These are phyloP conservation scores for Butastur rufipennis DNA, from an alignment of 2,113 vertebrate species.

Conservation along the genomic window DNA sequence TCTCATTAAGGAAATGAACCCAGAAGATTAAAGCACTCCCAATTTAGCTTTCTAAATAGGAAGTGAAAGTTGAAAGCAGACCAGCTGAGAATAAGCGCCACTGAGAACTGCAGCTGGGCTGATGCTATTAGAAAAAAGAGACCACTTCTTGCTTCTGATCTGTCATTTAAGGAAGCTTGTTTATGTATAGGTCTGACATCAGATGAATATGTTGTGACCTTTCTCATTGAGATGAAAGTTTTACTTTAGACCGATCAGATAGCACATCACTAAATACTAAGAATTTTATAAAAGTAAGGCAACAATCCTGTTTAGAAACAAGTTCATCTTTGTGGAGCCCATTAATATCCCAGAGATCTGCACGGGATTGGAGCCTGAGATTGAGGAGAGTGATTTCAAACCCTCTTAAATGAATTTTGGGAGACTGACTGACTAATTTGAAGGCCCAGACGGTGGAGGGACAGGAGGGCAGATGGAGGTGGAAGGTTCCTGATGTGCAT, in stretches of 20 bases:
- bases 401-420: neutral
- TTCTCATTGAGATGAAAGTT: conserved; percentile 53
- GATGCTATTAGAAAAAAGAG: conserved; percentile 44
- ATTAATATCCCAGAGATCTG: neutral
- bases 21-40: conserved; percentile 54
- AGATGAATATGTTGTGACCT: conserved; percentile 36
- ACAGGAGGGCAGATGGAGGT: neutral
- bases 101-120: conserved; percentile 55
- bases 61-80: conserved; percentile 66
- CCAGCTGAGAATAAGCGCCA: conserved; percentile 56
- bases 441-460: neutral
- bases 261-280: conserved; percentile 10
- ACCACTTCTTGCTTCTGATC: conserved; percentile 47
- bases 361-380: rapidly evolving
- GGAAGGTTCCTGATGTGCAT: neutral
- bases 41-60: conserved; percentile 57
- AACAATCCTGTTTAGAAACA: neutral
- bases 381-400: neutral
- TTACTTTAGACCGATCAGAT: neutral
- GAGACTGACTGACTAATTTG: neutral
- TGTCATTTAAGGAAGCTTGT: conserved; percentile 40
- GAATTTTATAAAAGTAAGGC: neutral
- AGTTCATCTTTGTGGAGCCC: neutral
- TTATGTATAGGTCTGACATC: conserved; percentile 37
- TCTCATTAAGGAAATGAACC: conserved; percentile 46